phyloP scores from a whole-genome alignment of 1,140 invertebrate species.

The Nomia melanderi region DNA sequence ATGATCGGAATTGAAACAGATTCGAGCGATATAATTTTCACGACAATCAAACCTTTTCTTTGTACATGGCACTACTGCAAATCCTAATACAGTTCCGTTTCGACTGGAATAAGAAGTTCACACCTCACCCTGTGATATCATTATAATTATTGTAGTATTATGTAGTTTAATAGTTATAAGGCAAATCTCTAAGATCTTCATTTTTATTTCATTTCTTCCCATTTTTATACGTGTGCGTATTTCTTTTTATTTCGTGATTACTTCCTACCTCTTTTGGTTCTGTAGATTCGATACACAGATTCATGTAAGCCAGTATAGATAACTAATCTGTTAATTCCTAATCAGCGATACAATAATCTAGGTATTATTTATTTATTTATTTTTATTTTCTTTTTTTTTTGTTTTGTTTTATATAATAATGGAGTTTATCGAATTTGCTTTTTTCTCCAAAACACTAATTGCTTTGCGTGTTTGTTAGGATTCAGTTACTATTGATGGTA shows the following conservation, averaged over 20 bases:
- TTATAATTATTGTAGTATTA: constrained; percentile 1
- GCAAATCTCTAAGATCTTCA: constrained; percentile 49
- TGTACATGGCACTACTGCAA: constrained; percentile 50
- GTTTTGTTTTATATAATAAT: no score
- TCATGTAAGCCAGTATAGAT: constrained; percentile 27
- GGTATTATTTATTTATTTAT: neutral
- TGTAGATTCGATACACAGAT: constrained; percentile 53
- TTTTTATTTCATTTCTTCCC: constrained; percentile 34
- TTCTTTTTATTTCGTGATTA: constrained; percentile 18
- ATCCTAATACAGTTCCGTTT: constrained; percentile 16
- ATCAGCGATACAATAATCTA: constrained; percentile 8
- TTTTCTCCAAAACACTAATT: neutral
- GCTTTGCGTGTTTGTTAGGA: neutral
- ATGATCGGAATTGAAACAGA: constrained; percentile 30
- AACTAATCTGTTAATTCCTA: constrained; percentile 39
- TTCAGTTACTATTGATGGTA: neutral
- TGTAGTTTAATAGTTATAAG: constrained; percentile 38
- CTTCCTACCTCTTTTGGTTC: constrained; percentile 23
- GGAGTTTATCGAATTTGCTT: neutral
- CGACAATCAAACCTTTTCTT: constrained; percentile 17
- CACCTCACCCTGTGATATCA: neutral
- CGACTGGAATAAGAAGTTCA: constrained; percentile 6
- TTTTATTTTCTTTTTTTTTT: no score
- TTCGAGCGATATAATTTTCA: constrained; percentile 7
- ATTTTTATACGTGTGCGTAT: neutral